Evolutionary conservation across 2,113 vertebrate genomes (phyloP).

Genomic region (Thunnus maccoyii): DNA sequence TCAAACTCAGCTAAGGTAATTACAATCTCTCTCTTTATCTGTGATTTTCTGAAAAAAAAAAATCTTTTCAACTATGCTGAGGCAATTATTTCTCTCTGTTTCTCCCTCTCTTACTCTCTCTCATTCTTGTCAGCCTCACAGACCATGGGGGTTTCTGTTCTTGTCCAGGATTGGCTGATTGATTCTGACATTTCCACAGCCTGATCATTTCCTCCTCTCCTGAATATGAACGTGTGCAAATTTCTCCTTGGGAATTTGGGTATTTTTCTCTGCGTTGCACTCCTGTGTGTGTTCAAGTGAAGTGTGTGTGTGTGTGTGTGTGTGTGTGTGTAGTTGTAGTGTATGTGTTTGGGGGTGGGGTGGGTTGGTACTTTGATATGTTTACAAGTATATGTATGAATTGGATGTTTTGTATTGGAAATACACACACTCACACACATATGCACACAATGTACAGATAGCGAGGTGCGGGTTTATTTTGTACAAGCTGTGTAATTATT

Average conservation of each 20-base stretch:
- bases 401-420: background rate
- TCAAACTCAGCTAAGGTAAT: slow-evolving; percentile 43
- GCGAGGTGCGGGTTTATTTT: background rate
- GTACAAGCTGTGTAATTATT: background rate
- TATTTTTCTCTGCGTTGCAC: background rate
- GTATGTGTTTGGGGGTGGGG: background rate
- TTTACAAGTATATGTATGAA: background rate
- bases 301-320: background rate
- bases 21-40: slow-evolving; percentile 53
- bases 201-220: slow-evolving; percentile 53
- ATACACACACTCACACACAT: background rate
- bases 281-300: background rate
- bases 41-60: slow-evolving; percentile 47
- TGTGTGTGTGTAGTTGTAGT: background rate
- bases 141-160: slow-evolving; percentile 46
- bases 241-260: slow-evolving; percentile 19
- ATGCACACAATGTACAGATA: background rate
- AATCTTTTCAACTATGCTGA: slow-evolving; percentile 42
- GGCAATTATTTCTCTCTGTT: slow-evolving; percentile 35
- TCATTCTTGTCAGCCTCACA: slow-evolving; percentile 15
- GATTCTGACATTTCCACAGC: slow-evolving; percentile 62
- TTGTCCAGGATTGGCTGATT: slow-evolving; percentile 50
- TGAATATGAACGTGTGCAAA: slow-evolving; percentile 55
- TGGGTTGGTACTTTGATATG: no score
- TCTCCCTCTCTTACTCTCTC: background rate